Percentiles rank a stretch among this genome's conserved stretches.
Evolutionary conservation across 2,113 vertebrate genomes (phyloP).

Genomic region (Mormyrus iriodes): DNA sequence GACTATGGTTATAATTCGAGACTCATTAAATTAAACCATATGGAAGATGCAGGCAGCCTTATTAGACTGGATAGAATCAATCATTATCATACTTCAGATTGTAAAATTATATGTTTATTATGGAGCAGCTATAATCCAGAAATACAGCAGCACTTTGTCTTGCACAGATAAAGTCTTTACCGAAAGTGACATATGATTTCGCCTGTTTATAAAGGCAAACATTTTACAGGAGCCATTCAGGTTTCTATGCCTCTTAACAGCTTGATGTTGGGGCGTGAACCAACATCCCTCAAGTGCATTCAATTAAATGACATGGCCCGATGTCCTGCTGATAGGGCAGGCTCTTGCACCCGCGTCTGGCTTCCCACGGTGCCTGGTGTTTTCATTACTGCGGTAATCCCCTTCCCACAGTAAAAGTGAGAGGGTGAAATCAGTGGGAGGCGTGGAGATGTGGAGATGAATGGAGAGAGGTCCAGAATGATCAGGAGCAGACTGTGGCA

Average conservation of each 20-base stretch:
- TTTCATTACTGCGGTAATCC: neutral
- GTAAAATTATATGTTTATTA: slow-evolving; percentile 9
- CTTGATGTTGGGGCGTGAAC: neutral
- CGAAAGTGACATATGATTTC: neutral
- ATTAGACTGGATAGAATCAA: neutral
- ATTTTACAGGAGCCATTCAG: neutral
- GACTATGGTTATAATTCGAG: neutral
- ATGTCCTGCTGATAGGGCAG: neutral
- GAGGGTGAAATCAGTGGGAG: neutral
- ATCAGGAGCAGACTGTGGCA: neutral
- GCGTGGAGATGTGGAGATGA: neutral
- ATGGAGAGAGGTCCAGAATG: neutral
- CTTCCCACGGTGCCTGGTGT: neutral
- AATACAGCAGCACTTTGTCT: neutral
- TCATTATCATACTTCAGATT: neutral
- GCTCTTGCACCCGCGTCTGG: neutral
- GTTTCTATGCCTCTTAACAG: neutral
- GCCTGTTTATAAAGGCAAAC: neutral
- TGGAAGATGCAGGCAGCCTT: neutral
- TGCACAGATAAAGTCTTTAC: neutral
- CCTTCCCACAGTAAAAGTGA: neutral
- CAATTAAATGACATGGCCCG: neutral
- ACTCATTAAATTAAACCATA: neutral
- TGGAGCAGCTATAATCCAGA: neutral
- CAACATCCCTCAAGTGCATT: neutral